Conservation (phyloP, 2,113 vertebrate genomes). For the Mohoua ochrocephala region DNA sequence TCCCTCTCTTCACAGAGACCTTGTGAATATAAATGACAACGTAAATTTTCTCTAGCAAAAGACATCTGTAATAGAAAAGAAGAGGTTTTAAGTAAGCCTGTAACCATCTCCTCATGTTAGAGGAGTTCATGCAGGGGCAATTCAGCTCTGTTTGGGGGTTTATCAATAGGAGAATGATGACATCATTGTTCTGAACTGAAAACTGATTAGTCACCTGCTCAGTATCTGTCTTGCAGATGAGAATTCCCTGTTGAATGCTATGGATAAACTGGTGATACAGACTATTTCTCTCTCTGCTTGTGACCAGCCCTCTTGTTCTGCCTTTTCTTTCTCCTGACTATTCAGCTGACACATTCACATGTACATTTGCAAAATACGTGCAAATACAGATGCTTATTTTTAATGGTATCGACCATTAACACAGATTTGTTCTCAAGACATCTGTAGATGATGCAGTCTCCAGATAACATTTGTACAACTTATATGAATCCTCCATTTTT, state of each 20-base stretch:
- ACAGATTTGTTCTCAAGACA: not conserved
- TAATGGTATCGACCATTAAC: not conserved
- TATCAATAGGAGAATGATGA: not conserved
- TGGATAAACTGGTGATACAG: not conserved
- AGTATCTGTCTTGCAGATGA: not conserved
- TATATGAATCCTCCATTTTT: not conserved
- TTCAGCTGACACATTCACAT: not conserved
- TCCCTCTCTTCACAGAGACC: not conserved
- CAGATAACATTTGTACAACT: not conserved
- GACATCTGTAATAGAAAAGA: not conserved
- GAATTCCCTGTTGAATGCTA: not conserved
- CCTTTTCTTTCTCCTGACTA: not conserved
- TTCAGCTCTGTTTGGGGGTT: not conserved
- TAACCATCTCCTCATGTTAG: not conserved
- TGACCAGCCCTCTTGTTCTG: not conserved
- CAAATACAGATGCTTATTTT: not conserved
- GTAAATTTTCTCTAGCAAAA: not conserved
- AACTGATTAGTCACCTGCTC: not conserved
- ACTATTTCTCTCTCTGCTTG: not conserved
- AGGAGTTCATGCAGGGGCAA: not conserved
- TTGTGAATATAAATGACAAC: not conserved
- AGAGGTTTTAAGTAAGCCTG: not conserved
- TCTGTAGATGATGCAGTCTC: not conserved
- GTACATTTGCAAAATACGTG: not conserved
- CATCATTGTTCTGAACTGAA: not conserved